Conservation (phyloP, 1,140 invertebrate genomes). For the Drosophila triauraria region DNA sequence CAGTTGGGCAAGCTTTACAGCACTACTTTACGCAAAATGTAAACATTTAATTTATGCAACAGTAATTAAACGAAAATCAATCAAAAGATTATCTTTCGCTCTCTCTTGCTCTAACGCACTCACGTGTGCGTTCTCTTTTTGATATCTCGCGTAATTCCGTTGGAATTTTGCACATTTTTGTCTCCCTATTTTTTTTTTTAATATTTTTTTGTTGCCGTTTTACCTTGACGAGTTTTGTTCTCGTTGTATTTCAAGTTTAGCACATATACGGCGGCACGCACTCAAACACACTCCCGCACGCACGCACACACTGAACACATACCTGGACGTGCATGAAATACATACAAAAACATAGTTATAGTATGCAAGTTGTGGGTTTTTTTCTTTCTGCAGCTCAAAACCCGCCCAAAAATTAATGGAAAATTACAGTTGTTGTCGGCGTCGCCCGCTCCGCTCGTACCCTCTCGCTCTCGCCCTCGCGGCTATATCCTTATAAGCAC, state of each 20-base stretch:
- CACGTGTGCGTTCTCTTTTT: constrained; percentile 42
- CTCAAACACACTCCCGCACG: constrained; percentile 20
- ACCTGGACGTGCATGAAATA: constrained; percentile 33
- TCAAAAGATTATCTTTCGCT: constrained; percentile 27
- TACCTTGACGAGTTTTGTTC: constrained; percentile 78
- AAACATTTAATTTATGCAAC: constrained; percentile 80
- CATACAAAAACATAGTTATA: constrained; percentile 54
- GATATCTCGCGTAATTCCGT: constrained; percentile 74
- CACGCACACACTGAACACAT: constrained; percentile 12
- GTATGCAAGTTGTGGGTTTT: constrained; percentile 37
- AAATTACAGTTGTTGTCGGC: constrained; percentile 56
- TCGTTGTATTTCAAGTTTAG: constrained; percentile 74
- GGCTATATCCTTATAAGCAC: constrained; percentile 54
- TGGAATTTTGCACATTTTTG: constrained; percentile 68
- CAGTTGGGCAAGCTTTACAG: constrained; percentile 30
- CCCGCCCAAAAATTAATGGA: constrained; percentile 53
- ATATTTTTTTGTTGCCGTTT: constrained; percentile 47
- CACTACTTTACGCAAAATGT: constrained; percentile 55
- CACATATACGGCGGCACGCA: constrained; percentile 53
- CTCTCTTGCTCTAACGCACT: constrained; percentile 16
- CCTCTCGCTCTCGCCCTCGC: constrained; percentile 35
- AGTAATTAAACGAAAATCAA: constrained; percentile 51
- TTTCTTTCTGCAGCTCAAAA: constrained; percentile 35
- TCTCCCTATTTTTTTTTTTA: constrained; percentile 39
- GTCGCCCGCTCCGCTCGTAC: constrained; percentile 32